Evolutionary conservation across 2,113 vertebrate genomes (phyloP).

Genomic region (Pseudorasbora parva): DNA sequence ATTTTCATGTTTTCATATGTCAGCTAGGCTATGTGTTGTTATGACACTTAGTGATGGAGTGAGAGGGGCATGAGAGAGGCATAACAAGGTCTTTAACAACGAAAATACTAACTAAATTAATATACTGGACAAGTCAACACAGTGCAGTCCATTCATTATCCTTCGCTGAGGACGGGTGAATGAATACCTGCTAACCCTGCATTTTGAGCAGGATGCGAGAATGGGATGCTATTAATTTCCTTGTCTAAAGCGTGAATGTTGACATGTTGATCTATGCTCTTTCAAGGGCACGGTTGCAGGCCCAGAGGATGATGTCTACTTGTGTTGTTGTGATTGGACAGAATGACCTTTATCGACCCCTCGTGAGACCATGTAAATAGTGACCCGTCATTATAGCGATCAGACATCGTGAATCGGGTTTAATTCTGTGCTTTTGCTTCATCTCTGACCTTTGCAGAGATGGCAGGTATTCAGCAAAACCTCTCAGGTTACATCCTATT

Average conservation of each 20-base stretch:
- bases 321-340: slow-evolving; percentile 36
- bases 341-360: slow-evolving; percentile 38
- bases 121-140: neutral
- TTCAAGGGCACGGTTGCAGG: slow-evolving; percentile 49
- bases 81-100: neutral
- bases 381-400: neutral
- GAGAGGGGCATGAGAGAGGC: neutral
- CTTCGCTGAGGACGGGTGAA: neutral
- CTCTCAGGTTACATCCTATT: slow-evolving; percentile 40
- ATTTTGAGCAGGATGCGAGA: neutral
- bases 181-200: neutral
- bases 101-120: neutral
- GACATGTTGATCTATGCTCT: slow-evolving; percentile 35
- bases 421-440: neutral
- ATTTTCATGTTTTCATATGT: too few species aligned
- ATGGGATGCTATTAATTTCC: neutral
- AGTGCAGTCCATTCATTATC: slow-evolving; percentile 5
- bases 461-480: slow-evolving; percentile 30
- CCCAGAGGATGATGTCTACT: slow-evolving; percentile 27
- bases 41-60: neutral
- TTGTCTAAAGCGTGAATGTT: neutral
- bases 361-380: neutral
- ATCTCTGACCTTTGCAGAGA: neutral
- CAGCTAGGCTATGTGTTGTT: too few species aligned
- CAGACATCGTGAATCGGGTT: neutral